Conservation (phyloP, 1,140 invertebrate species). For the Colletes latitarsis region DNA sequence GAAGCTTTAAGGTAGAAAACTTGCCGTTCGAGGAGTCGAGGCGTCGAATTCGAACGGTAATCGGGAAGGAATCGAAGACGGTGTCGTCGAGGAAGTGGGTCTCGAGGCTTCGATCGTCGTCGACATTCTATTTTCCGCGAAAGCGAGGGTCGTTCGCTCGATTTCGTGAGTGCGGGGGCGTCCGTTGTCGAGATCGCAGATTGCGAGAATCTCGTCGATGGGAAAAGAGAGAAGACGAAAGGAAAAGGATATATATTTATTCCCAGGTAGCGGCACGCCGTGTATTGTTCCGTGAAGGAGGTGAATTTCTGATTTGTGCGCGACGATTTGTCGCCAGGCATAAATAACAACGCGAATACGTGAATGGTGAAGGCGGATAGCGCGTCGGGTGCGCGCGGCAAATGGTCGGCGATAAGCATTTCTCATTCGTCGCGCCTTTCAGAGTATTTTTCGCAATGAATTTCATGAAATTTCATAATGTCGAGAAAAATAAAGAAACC, state of each 20-base stretch:
- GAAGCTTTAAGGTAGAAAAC: slow-evolving; percentile 50
- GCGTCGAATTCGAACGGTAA: slow-evolving; percentile 28
- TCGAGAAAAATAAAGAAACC: slow-evolving; percentile 41
- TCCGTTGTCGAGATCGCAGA: slow-evolving; percentile 62
- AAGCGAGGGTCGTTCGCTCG: slow-evolving; percentile 21
- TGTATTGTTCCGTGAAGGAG: slow-evolving; percentile 61
- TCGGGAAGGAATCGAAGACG: slow-evolving; percentile 18
- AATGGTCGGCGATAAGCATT: slow-evolving; percentile 65
- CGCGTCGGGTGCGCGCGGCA: slow-evolving; percentile 61
- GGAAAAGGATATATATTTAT: not conserved
- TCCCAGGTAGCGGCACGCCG: slow-evolving; percentile 70
- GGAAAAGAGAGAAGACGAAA: not conserved
- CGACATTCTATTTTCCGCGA: slow-evolving; percentile 29
- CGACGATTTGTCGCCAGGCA: slow-evolving; percentile 38
- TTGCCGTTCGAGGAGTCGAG: slow-evolving; percentile 34
- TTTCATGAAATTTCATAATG: slow-evolving; percentile 87
- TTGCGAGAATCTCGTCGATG: slow-evolving; percentile 39
- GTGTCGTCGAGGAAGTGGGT: not conserved
- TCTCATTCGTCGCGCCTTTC: slow-evolving; percentile 72
- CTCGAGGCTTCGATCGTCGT: slow-evolving; percentile 27
- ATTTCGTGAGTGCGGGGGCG: slow-evolving; percentile 21
- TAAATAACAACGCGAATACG: slow-evolving; percentile 37
- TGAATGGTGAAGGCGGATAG: slow-evolving; percentile 62
- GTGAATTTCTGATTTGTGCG: slow-evolving; percentile 60
- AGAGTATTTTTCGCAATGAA: slow-evolving; percentile 75